A percentile compares a stretch with the other conserved stretches of the same genome.
phyloP scores from a whole-genome alignment of 2,113 vertebrate genomes.

The Engystomops pustulosus region DNA sequence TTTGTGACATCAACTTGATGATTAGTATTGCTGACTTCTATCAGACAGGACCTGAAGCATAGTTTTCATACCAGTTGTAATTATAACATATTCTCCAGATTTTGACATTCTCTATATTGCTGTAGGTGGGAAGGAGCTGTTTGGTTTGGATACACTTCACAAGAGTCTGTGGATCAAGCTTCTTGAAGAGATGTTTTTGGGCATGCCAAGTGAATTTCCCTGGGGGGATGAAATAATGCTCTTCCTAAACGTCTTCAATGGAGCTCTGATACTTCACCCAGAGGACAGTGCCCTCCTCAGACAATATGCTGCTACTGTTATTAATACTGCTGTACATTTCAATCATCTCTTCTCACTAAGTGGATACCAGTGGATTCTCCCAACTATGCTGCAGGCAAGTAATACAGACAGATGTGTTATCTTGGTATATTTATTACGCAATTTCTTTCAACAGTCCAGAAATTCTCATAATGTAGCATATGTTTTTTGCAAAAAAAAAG shows the following conservation, averaged over 20 bases:
- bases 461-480: neutral
- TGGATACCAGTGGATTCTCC: constrained; percentile 98
- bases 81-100: no score
- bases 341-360: constrained; percentile 99
- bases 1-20: no score
- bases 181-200: constrained; percentile 98
- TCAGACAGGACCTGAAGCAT: no score
- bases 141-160: constrained; percentile 95
- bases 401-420: neutral
- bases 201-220: constrained; percentile 97
- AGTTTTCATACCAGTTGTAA: no score
- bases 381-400: constrained; percentile 94
- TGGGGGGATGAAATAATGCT: constrained; percentile 99
- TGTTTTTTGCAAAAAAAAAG: no score
- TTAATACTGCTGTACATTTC: constrained; percentile 97
- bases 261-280: constrained; percentile 92
- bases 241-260: constrained; percentile 96
- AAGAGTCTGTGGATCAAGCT: constrained; percentile 99
- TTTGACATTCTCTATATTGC: constrained; percentile 7
- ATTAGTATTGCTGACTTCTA: no score
- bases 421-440: neutral
- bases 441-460: neutral
- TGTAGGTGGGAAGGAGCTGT: constrained; percentile 90
- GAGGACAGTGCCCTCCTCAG: constrained; percentile 94
- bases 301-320: constrained; percentile 94